Percentiles rank a stretch among this genome's conserved stretches.
Evolutionary conservation across 2,888 invertebrate genomes (phyloP).

Genomic region (Lasius fuliginosus): DNA sequence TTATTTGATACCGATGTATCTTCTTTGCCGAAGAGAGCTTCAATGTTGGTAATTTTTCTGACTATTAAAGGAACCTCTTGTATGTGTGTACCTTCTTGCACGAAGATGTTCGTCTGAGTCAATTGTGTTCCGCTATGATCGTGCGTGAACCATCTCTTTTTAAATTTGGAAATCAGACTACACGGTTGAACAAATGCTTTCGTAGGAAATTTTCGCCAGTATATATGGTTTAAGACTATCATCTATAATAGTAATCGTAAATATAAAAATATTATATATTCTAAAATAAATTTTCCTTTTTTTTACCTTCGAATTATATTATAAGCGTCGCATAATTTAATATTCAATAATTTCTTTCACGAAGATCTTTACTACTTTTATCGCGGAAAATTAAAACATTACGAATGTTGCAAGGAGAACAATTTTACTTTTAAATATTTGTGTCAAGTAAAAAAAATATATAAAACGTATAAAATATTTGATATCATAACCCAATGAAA

Average conservation of each 20-base stretch:
- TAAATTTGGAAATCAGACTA: constrained; percentile 52
- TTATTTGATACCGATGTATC: constrained; percentile 17
- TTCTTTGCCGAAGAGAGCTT: constrained; percentile 66
- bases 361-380: constrained; percentile 2
- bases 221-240: constrained; percentile 59
- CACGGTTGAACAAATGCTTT: constrained; percentile 42
- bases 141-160: constrained; percentile 63
- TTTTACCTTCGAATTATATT: constrained; percentile 22
- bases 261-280: constrained; percentile 26
- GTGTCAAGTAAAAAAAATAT: not conserved
- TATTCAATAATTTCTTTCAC: constrained; percentile 6
- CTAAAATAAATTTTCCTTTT: not conserved
- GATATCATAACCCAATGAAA: constrained; percentile 26
- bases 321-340: not conserved
- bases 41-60: constrained; percentile 86
- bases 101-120: constrained; percentile 87
- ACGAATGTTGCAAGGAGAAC: not conserved
- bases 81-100: constrained; percentile 90
- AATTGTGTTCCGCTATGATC: constrained; percentile 44
- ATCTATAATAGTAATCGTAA: constrained; percentile 63
- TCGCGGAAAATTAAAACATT: not conserved
- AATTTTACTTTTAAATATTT: not conserved
- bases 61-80: constrained; percentile 91
- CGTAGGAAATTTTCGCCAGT: constrained; percentile 53
- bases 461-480: constrained; percentile 17